A percentile compares a stretch with the other conserved stretches of the same genome.
Conservation (phyloP, 92 coral and sea anemone species). For the Scolanthus callimorphus region DNA sequence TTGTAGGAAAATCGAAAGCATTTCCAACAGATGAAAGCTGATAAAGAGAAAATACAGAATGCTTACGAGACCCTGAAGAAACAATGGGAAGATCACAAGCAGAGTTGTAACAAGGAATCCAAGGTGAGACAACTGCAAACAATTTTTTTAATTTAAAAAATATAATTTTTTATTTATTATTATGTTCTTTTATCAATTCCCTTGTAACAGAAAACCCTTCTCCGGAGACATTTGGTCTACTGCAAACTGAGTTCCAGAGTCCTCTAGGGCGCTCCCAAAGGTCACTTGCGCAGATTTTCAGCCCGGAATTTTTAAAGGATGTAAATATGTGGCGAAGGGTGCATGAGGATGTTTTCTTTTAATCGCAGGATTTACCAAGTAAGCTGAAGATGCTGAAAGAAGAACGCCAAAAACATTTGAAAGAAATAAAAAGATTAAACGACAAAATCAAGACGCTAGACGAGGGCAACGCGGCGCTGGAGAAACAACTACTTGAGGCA, state of each 20-base stretch:
- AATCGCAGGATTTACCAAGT: constrained; percentile 27
- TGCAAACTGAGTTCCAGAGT: too few species aligned
- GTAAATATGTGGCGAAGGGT: too few species aligned
- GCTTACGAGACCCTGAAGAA: constrained; percentile 66
- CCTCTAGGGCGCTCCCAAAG: too few species aligned
- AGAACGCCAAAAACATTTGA: constrained; percentile 20
- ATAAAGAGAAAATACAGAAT: constrained; percentile 60
- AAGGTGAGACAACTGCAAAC: too few species aligned
- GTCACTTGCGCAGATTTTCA: too few species aligned
- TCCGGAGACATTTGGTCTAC: too few species aligned
- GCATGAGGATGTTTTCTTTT: too few species aligned
- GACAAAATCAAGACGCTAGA: constrained; percentile 16
- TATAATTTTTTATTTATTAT: too few species aligned
- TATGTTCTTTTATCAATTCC: too few species aligned
- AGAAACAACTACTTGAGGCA: constrained; percentile 12
- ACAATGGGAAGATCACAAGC: constrained; percentile 80
- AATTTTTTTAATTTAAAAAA: too few species aligned
- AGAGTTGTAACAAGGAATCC: constrained; percentile 45
- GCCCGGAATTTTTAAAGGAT: too few species aligned
- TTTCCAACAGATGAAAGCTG: constrained; percentile 58
- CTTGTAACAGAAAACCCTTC: too few species aligned
- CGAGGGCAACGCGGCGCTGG: constrained; percentile 11
- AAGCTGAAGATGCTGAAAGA: constrained; percentile 10
- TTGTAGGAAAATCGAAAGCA: constrained; percentile 69
- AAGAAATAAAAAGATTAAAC: constrained; percentile 16